phyloP scores from a whole-genome alignment of 1,140 invertebrate species.

The Probaryconus sp. region DNA sequence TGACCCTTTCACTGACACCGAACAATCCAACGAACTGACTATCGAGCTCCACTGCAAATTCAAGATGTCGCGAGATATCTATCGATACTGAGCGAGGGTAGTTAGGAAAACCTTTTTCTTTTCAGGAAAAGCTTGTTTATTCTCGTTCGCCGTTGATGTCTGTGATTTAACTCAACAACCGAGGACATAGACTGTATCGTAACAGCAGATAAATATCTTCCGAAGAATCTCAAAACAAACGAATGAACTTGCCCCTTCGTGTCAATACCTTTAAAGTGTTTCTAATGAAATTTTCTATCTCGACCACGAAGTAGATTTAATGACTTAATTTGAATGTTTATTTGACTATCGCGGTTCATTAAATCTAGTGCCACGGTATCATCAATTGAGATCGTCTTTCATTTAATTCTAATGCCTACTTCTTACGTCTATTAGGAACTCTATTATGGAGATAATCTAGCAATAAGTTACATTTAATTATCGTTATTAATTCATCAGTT shows the following conservation, averaged over 20 bases:
- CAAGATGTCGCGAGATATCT: conserved; percentile 42
- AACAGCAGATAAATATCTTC: conserved; percentile 32
- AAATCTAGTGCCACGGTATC: conserved; percentile 27
- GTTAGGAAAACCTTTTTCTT: conserved; percentile 16
- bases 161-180: conserved; percentile 40
- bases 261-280: conserved; percentile 4
- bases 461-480: background rate
- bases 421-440: conserved; percentile 8
- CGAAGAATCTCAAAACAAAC: conserved; percentile 3
- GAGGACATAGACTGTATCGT: conserved; percentile 36
- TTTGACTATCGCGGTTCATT: conserved; percentile 37
- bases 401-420: conserved; percentile 28
- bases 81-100: conserved; percentile 18
- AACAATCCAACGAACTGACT: conserved; percentile 42
- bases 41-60: conserved; percentile 28
- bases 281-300: conserved; percentile 23
- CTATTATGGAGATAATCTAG: too few species aligned
- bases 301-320: conserved; percentile 3
- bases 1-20: conserved; percentile 63
- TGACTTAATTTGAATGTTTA: conserved; percentile 33
- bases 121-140: too few species aligned
- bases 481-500: too few species aligned
- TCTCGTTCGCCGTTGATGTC: too few species aligned
- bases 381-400: conserved; percentile 15
- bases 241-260: conserved; percentile 2